These are phyloP conservation scores for Eupeodes latifasciatus DNA, from an alignment of 2,888 invertebrate species.

Conservation along the genomic window DNA sequence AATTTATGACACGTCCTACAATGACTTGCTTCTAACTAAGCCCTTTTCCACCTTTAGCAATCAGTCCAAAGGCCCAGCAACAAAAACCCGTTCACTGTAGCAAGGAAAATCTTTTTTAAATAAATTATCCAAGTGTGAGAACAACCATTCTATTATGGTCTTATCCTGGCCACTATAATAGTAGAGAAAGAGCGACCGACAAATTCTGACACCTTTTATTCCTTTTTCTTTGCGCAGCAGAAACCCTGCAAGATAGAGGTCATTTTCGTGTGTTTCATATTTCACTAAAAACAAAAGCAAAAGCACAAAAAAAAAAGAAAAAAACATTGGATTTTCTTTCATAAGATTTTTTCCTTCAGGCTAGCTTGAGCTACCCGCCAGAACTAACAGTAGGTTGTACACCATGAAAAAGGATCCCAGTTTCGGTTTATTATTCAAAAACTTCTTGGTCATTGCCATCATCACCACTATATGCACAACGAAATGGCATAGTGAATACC, in stretches of 20 bases:
- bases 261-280: slow-evolving; percentile 27
- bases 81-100: background rate
- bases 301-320: background rate
- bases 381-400: background rate
- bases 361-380: background rate
- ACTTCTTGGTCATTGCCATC: slow-evolving; percentile 43
- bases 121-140: slow-evolving; percentile 3
- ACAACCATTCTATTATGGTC: slow-evolving; percentile 5
- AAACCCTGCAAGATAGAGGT: background rate
- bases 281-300: background rate
- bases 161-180: background rate
- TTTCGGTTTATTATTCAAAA: slow-evolving; percentile 32
- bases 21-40: slow-evolving; percentile 5
- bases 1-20: slow-evolving; percentile 3
- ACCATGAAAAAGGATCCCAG: background rate
- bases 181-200: background rate
- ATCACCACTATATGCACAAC: slow-evolving; percentile 37
- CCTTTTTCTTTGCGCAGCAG: background rate
- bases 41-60: background rate
- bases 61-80: background rate
- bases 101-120: background rate
- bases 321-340: slow-evolving; percentile 11
- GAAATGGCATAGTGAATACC: slow-evolving; percentile 13
- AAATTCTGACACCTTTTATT: background rate
- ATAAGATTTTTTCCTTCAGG: slow-evolving; percentile 7